Percentiles rank a stretch among this genome's conserved stretches.
phyloP scores from a whole-genome alignment of 1,140 invertebrate species.

The Propsilocerus akamusi region DNA sequence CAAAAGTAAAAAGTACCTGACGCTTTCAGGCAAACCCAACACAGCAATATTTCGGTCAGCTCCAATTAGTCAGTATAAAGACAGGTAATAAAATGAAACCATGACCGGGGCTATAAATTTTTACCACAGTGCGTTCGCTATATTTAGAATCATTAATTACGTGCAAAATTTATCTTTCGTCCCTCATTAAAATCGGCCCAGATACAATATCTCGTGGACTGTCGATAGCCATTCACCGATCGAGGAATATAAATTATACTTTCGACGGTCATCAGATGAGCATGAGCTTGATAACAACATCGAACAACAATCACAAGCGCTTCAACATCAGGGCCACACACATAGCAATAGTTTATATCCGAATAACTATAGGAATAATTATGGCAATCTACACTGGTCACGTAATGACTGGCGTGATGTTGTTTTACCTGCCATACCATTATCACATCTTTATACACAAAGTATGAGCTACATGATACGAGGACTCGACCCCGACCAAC shows the following conservation, averaged over 20 bases:
- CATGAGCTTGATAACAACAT: slow-evolving; percentile 24
- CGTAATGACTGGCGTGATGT: slow-evolving; percentile 38
- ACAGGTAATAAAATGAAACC: slow-evolving; percentile 28
- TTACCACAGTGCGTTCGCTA: slow-evolving; percentile 15
- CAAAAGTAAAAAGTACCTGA: slow-evolving; percentile 36
- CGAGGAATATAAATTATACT: slow-evolving; percentile 41
- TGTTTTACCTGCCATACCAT: slow-evolving; percentile 30
- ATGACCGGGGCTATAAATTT: slow-evolving; percentile 24
- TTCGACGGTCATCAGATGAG: slow-evolving; percentile 34
- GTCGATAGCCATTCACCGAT: slow-evolving; percentile 42
- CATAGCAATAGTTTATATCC: slow-evolving; percentile 1
- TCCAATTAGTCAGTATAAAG: slow-evolving; percentile 34
- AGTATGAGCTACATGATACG: slow-evolving; percentile 38
- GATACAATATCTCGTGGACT: slow-evolving; percentile 46
- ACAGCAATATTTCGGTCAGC: slow-evolving; percentile 39
- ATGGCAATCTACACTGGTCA: slow-evolving; percentile 21
- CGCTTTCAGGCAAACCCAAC: slow-evolving; percentile 46
- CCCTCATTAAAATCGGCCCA: too few relatives aligned
- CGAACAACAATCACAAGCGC: slow-evolving; percentile 20
- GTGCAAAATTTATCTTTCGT: too few relatives aligned
- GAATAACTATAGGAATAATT: slow-evolving; percentile 10
- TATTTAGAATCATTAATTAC: too few relatives aligned
- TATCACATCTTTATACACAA: slow-evolving; percentile 27
- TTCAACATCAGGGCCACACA: slow-evolving; percentile 24
- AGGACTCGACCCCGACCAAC: slow-evolving; percentile 32